Evolutionary conservation across 2,888 invertebrate genomes (phyloP), one percentile per base, ranked within the genome.

Genomic region (Laothoe populi): DNA sequence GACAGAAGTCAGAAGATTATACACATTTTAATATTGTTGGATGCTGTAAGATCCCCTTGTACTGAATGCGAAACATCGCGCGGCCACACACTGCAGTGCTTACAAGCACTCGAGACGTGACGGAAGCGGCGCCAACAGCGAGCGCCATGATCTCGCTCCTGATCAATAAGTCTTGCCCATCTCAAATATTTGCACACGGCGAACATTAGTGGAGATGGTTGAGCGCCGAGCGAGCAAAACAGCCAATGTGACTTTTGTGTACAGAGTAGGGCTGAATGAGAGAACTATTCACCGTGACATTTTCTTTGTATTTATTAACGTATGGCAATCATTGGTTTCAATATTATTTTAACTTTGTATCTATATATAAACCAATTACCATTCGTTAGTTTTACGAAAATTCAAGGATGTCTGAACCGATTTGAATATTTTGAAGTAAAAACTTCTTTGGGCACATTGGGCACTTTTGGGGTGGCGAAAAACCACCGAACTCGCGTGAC

Each of bases 111-210:
- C 79, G 79, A 88, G 81, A 88, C 90, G 90, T 88, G 91, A 83
- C 88, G 86, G 87, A 84, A 86, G 86, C 82, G 68, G 69, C 68
- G 76, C 72, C 77, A 72, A 83, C 82, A 74, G 82, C 74, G 78
- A 78, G 76, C 77, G 82, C 79, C 84, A 80, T 85, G 87, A 89
- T 88, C 87, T 75, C 78, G 75, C 81, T 73, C 60, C 76, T 86
- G 90, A 92, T 92, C 91, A 86, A 92, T 92, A 89, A 81, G 86
- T 83, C 86, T 86, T 82, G 80, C 70, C 78, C 73, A 81, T 77
- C 78, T 86, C 88, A 87, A 92, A 92, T 90, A 90, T 92, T 91
- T 90, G 87, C 90, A 84, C 90, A 85, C 82, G 79, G 66, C 74
- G 83, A 81, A 86, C 89, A 89, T 90, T 89, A 90, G 87, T 72